Percentiles rank a stretch among this genome's conserved stretches.
Conservation (phyloP, 2,113 vertebrate species). For the Thymallus thymallus region DNA sequence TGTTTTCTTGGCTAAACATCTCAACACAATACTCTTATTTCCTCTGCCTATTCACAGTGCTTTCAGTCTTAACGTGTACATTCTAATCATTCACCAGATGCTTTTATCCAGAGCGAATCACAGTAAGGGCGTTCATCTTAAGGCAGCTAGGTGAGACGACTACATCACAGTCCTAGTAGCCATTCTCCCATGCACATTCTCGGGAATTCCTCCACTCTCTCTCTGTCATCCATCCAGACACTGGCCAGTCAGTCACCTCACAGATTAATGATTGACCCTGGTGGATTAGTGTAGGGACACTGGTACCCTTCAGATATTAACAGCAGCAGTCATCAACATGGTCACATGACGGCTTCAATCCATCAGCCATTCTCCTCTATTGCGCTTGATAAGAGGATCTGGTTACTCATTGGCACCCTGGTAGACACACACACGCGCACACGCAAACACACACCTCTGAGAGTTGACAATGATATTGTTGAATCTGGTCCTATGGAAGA, state of each 20-base stretch:
- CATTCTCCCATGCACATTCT: not conserved
- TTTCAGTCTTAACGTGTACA: not conserved
- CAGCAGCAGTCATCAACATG: not conserved
- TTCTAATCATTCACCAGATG: not conserved
- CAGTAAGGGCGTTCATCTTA: too few species aligned
- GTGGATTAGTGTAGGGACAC: not conserved
- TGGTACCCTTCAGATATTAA: not conserved
- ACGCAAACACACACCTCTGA: too few species aligned
- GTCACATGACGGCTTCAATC: not conserved
- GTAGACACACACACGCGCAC: too few species aligned
- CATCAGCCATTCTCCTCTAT: conserved; percentile 2
- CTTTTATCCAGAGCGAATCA: too few species aligned
- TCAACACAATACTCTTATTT: not conserved
- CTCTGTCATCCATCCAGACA: not conserved
- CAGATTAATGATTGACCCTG: not conserved
- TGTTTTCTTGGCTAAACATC: not conserved
- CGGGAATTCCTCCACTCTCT: not conserved
- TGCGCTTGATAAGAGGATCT: not conserved
- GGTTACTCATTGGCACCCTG: not conserved
- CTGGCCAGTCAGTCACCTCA: not conserved
- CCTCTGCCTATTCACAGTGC: not conserved
- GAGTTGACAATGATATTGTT: not conserved
- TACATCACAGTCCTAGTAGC: too few species aligned
- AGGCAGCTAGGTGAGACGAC: too few species aligned
- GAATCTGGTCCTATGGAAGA: not conserved